A percentile compares a stretch with the other conserved stretches of the same genome.
phyloP scores from a whole-genome alignment of 2,113 vertebrate genomes.

The Ornithorhynchus anatinus region DNA sequence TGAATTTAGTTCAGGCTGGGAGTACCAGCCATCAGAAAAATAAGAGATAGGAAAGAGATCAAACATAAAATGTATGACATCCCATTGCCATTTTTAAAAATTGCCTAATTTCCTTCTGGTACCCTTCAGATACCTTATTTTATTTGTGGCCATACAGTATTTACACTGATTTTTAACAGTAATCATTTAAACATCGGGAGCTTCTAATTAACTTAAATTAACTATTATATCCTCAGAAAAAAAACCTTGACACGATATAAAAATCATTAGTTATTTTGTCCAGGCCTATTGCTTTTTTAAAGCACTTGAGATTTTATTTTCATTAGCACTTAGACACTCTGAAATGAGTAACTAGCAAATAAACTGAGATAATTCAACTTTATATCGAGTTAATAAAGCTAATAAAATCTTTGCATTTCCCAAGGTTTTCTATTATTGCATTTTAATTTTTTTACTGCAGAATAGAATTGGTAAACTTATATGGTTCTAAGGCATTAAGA shows the following conservation, averaged over 20 bases:
- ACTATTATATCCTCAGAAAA: constrained; percentile 49
- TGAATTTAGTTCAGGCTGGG: constrained; percentile 66
- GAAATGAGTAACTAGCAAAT: constrained; percentile 73
- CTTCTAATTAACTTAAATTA: no score
- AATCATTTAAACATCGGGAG: constrained; percentile 23
- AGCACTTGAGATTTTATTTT: constrained; percentile 76
- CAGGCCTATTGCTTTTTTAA: constrained; percentile 66
- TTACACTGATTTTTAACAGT: constrained; percentile 40
- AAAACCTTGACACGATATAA: constrained; percentile 60
- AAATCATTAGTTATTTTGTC: constrained; percentile 57
- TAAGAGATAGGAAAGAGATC: constrained; percentile 48
- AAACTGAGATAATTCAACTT: constrained; percentile 73
- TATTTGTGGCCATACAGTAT: constrained; percentile 39
- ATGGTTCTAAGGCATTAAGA: constrained; percentile 37
- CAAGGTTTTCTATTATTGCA: constrained; percentile 59
- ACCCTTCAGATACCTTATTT: constrained; percentile 29
- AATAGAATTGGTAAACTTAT: constrained; percentile 54
- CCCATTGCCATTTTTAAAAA: constrained; percentile 8
- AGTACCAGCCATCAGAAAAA: constrained; percentile 46
- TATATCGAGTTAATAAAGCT: constrained; percentile 72
- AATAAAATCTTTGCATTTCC: constrained; percentile 64
- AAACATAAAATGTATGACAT: constrained; percentile 20
- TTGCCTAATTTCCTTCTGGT: constrained; percentile 4
- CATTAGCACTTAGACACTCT: constrained; percentile 67
- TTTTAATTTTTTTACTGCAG: constrained; percentile 54